A percentile compares a stretch with the other conserved stretches of the same genome.
Conservation (phyloP, 2,113 vertebrate genomes). For the Lasiurus cinereus region DNA sequence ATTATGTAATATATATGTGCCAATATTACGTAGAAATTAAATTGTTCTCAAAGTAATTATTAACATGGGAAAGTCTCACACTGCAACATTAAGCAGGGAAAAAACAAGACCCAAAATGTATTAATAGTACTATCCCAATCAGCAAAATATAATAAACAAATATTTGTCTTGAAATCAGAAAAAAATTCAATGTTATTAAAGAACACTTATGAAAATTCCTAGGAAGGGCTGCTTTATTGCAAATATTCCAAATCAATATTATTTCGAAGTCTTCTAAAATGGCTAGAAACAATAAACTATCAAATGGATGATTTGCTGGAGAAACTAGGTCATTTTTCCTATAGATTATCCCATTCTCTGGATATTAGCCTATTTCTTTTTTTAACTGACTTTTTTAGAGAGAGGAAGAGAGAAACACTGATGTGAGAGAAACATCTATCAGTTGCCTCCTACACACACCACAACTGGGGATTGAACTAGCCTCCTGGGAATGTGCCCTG, state of each 20-base stretch:
- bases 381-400: not conserved
- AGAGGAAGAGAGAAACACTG: not conserved
- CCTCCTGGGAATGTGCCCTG: not conserved
- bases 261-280: constrained; percentile 56
- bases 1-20: constrained; percentile 29
- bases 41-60: constrained; percentile 45
- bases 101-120: constrained; percentile 4
- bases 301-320: constrained; percentile 49
- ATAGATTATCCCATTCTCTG: not conserved
- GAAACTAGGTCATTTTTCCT: constrained; percentile 49
- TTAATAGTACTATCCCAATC: constrained; percentile 2
- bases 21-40: not conserved
- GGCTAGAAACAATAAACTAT: constrained; percentile 23
- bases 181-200: constrained; percentile 20
- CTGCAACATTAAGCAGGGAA: constrained; percentile 33
- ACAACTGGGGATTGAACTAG: no score
- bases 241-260: constrained; percentile 30
- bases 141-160: constrained; percentile 55
- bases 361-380: not conserved
- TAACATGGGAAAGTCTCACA: constrained; percentile 11
- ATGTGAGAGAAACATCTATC: not conserved
- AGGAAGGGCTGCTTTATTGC: not conserved
- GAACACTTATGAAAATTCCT: constrained; percentile 35
- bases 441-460: not conserved
- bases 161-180: constrained; percentile 6